Evolutionary conservation across 2,797 vertebrate species (phyloP).

Genomic region (Gymnoscopelus microlampas): DNA sequence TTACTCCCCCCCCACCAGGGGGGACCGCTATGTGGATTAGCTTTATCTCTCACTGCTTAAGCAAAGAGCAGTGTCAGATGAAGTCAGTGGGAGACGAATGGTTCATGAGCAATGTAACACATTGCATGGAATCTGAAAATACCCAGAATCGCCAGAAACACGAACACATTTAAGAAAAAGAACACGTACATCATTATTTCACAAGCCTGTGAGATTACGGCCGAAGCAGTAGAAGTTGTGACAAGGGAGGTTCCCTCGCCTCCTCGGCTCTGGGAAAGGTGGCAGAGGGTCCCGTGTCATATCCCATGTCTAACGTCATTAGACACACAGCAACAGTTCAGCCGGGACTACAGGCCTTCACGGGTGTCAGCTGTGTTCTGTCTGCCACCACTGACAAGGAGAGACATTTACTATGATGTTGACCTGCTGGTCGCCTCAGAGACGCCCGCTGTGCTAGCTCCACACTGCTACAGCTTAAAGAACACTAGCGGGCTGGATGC

Average conservation of each 20-base stretch:
- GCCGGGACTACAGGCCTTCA: slow-evolving; percentile 11
- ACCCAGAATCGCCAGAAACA: not conserved
- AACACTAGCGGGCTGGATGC: slow-evolving; percentile 39
- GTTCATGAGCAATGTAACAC: not conserved
- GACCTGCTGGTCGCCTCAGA: slow-evolving; percentile 56
- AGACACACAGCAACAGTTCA: slow-evolving; percentile 30
- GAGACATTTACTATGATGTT: slow-evolving; percentile 57
- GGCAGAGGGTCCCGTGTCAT: slow-evolving; percentile 13
- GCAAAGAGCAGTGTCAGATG: no score
- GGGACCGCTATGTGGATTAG: slow-evolving; percentile 31
- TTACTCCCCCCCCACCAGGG: slow-evolving; percentile 53
- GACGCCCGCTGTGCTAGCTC: slow-evolving; percentile 26
- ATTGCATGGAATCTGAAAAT: slow-evolving; percentile 3
- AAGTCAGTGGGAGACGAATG: not conserved
- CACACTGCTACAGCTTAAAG: slow-evolving; percentile 38
- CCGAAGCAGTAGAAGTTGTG: not conserved
- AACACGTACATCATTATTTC: not conserved
- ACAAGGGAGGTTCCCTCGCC: not conserved
- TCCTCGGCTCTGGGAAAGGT: slow-evolving; percentile 20
- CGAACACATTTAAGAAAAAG: not conserved
- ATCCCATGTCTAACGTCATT: slow-evolving; percentile 33
- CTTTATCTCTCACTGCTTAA: slow-evolving; percentile 31
- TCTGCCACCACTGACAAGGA: slow-evolving; percentile 56
- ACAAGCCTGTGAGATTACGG: not conserved
- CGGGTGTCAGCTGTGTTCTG: slow-evolving; percentile 63